Evolutionary conservation across 1,140 invertebrate genomes (phyloP).

Genomic region (Oedothorax gibbosus): DNA sequence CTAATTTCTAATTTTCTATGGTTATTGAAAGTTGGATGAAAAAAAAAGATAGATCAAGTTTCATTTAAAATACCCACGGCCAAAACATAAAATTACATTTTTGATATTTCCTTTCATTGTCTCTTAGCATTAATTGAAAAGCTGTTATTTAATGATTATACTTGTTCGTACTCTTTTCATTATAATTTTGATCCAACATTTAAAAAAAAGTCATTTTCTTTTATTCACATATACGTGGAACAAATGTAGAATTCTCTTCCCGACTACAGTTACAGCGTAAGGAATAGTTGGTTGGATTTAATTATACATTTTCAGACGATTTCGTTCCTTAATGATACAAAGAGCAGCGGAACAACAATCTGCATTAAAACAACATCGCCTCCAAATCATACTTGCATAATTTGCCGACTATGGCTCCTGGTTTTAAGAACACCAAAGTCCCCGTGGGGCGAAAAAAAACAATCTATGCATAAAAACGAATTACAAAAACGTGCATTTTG

Average conservation of each 20-base stretch:
- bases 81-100: slow-evolving; percentile 39
- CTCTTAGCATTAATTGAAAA: slow-evolving; percentile 56
- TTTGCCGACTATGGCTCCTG: slow-evolving; percentile 23
- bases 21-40: background rate
- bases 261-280: slow-evolving; percentile 42
- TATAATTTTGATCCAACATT: background rate
- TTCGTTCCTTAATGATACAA: slow-evolving; percentile 50
- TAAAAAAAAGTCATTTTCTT: slow-evolving; percentile 40
- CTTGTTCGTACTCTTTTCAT: slow-evolving; percentile 29
- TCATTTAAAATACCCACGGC: background rate
- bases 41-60: slow-evolving; percentile 29
- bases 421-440: slow-evolving; percentile 17
- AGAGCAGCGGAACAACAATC: slow-evolving; percentile 40
- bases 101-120: slow-evolving; percentile 41
- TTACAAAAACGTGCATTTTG: slow-evolving; percentile 36
- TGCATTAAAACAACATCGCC: slow-evolving; percentile 57
- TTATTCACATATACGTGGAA: slow-evolving; percentile 12
- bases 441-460: slow-evolving; percentile 19
- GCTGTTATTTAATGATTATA: slow-evolving; percentile 57
- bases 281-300: slow-evolving; percentile 27
- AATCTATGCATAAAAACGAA: slow-evolving; percentile 44
- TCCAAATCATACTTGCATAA: slow-evolving; percentile 39
- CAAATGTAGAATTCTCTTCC: slow-evolving; percentile 5
- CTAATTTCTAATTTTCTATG: background rate
- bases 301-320: slow-evolving; percentile 45